phyloP scores from a whole-genome alignment of 1,140 invertebrate species.

The Drosophila trapezifrons region DNA sequence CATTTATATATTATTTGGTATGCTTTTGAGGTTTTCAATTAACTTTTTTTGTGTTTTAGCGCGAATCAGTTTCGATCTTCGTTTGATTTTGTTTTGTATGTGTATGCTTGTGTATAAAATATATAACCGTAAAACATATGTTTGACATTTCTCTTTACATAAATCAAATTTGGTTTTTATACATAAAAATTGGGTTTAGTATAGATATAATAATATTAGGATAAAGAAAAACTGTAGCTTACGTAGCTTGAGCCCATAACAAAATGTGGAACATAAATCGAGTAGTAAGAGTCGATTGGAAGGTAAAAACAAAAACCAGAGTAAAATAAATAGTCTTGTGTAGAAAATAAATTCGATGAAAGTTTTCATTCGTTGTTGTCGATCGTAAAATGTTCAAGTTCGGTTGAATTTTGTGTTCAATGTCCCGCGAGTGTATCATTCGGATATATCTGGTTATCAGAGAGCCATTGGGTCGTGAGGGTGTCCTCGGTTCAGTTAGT shows the following conservation, averaged over 20 bases:
- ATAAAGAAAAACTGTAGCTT: slow-evolving; percentile 66
- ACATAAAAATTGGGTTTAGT: slow-evolving; percentile 69
- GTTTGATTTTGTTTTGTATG: slow-evolving; percentile 18
- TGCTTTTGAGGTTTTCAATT: slow-evolving; percentile 60
- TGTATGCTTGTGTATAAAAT: slow-evolving; percentile 54
- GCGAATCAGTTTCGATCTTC: slow-evolving; percentile 30
- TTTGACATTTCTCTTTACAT: slow-evolving; percentile 75
- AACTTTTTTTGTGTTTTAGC: slow-evolving; percentile 59
- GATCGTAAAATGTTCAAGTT: slow-evolving; percentile 49
- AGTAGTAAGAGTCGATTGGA: slow-evolving; percentile 18
- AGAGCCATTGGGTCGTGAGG: slow-evolving; percentile 22
- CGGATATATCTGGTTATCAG: slow-evolving; percentile 1
- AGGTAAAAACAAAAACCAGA: slow-evolving; percentile 29
- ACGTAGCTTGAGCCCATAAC: slow-evolving; percentile 79
- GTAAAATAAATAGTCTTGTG: slow-evolving; percentile 34
- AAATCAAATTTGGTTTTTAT: slow-evolving; percentile 70
- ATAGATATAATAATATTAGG: slow-evolving; percentile 45
- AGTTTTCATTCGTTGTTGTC: slow-evolving; percentile 39
- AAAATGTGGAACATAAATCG: slow-evolving; percentile 48
- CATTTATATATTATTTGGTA: slow-evolving; percentile 71
- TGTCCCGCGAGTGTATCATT: slow-evolving; percentile 16
- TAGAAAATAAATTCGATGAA: slow-evolving; percentile 58
- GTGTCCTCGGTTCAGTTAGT: slow-evolving; percentile 12
- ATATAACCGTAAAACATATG: slow-evolving; percentile 73
- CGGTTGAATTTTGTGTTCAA: slow-evolving; percentile 17